These are phyloP conservation scores for Amblyteles armatorius DNA, from an alignment of 2,888 invertebrate species.

Conservation along the genomic window DNA sequence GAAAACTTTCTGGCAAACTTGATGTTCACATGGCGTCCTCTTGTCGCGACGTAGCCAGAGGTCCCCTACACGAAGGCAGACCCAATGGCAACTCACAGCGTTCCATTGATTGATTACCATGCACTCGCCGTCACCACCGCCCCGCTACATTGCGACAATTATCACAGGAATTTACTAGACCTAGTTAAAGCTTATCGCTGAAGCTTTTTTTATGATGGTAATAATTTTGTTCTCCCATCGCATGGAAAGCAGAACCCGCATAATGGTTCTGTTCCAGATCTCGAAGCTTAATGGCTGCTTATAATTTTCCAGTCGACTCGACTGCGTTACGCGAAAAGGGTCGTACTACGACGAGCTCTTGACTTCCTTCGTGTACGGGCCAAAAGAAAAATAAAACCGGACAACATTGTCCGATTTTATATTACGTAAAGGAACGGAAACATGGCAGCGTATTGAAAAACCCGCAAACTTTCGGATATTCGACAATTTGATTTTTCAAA, in stretches of 20 bases:
- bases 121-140: too few species aligned
- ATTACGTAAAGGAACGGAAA: not conserved
- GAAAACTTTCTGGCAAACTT: too few species aligned
- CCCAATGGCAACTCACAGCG: too few species aligned
- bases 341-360: not conserved
- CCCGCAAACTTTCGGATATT: not conserved
- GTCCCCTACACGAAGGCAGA: too few species aligned
- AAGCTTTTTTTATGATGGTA: not conserved
- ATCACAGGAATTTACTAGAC: too few species aligned
- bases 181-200: too few species aligned
- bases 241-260: not conserved
- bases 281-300: conserved; percentile 6
- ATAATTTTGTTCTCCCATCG: not conserved
- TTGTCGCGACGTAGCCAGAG: too few species aligned
- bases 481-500: not conserved
- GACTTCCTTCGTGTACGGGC: not conserved
- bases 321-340: not conserved
- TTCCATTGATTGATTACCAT: too few species aligned
- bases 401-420: not conserved
- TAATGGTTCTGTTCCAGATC: conserved; percentile 24
- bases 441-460: not conserved
- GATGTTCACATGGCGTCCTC: too few species aligned
- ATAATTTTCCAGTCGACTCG: not conserved
- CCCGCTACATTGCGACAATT: too few species aligned
- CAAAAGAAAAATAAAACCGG: not conserved